These are phyloP conservation scores for Drosophila imparisetae DNA, from an alignment of 2,888 invertebrate species.

Conservation along the genomic window DNA sequence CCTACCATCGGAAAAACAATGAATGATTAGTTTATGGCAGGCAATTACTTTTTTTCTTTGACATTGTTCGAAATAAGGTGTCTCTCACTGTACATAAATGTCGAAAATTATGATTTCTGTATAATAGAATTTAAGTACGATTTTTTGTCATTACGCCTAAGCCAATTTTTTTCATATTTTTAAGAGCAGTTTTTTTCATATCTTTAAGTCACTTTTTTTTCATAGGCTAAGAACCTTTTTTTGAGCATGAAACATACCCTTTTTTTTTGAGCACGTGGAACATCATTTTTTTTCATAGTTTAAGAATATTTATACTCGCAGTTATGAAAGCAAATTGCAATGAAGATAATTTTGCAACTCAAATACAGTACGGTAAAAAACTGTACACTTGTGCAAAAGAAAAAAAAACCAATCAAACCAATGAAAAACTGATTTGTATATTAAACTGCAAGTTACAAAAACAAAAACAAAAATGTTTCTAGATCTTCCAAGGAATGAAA, in stretches of 20 bases:
- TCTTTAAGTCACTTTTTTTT: constrained; percentile 48
- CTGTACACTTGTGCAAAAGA: not conserved
- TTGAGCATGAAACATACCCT: constrained; percentile 61
- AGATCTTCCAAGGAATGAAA: not conserved
- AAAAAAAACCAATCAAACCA: constrained; percentile 4
- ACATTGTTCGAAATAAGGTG: too few species aligned
- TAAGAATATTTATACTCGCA: constrained; percentile 36
- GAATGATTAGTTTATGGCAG: too few species aligned
- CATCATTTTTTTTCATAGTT: constrained; percentile 20
- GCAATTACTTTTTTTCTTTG: too few species aligned
- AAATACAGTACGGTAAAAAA: not conserved
- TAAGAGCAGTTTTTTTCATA: constrained; percentile 31
- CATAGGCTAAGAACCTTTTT: constrained; percentile 46
- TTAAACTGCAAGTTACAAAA: constrained; percentile 2
- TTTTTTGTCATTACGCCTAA: constrained; percentile 38
- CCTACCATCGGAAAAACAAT: too few species aligned
- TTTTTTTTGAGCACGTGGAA: constrained; percentile 61
- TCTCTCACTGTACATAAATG: not conserved
- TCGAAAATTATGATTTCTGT: constrained; percentile 7
- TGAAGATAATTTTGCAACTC: constrained; percentile 21
- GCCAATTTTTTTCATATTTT: constrained; percentile 32
- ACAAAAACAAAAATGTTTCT: not conserved
- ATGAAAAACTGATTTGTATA: not conserved
- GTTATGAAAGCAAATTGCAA: constrained; percentile 25
- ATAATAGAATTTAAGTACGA: constrained; percentile 17